Conservation (phyloP, 1,140 invertebrate species). For the Drosophila nasuta region DNA sequence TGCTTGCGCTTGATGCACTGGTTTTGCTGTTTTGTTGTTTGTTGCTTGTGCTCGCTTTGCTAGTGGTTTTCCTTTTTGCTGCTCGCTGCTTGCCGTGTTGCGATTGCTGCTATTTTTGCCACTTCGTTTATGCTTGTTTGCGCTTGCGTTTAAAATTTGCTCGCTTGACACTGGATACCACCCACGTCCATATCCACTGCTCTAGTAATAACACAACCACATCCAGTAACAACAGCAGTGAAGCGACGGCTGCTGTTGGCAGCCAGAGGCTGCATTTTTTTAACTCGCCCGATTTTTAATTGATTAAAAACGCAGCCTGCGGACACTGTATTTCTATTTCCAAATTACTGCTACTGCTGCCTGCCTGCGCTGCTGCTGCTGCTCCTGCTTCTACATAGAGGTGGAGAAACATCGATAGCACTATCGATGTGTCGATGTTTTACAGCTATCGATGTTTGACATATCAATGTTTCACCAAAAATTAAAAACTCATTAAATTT, state of each 20-base stretch:
- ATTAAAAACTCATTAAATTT: too few species aligned
- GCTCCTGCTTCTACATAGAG: too few species aligned
- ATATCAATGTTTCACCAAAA: too few species aligned
- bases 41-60: constrained; percentile 4
- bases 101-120: constrained; percentile 19
- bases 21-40: constrained; percentile 1
- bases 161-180: constrained; percentile 43
- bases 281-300: constrained; percentile 49
- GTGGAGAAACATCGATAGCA: too few species aligned
- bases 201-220: constrained; percentile 14
- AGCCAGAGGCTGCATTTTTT: constrained; percentile 51
- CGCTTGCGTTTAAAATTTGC: constrained; percentile 52
- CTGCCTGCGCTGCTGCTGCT: neutral
- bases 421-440: too few species aligned
- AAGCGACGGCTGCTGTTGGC: constrained; percentile 36
- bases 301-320: constrained; percentile 42
- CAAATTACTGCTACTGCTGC: neutral
- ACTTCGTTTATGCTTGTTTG: constrained; percentile 39
- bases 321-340: constrained; percentile 27
- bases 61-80: constrained; percentile 11
- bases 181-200: constrained; percentile 35
- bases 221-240: constrained; percentile 17
- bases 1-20: neutral
- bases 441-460: too few species aligned
- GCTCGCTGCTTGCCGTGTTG: constrained; percentile 9